These are phyloP conservation scores for Watsonalla cultraria DNA, from an alignment of 2,888 invertebrate genomes.

Conservation along the genomic window DNA sequence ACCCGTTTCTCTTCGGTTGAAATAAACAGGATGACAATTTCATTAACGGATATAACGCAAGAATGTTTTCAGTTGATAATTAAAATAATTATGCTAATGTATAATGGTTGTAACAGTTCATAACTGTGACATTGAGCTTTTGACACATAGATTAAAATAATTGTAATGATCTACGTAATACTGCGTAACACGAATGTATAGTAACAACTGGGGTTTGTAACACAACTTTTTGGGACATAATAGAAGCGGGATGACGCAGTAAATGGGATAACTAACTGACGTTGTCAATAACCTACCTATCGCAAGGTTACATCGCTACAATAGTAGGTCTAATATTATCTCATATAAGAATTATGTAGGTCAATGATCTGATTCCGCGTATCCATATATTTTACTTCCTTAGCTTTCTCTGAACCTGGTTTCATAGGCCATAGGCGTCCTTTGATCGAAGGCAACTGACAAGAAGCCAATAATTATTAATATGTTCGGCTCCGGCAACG, in stretches of 20 bases:
- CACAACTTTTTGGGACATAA: conserved; percentile 19
- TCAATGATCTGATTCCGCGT: too few species aligned
- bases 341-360: too few species aligned
- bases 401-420: too few species aligned
- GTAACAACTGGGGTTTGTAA: conserved; percentile 22
- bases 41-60: background rate
- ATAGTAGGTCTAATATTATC: too few species aligned
- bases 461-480: too few species aligned
- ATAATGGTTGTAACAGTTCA: conserved; percentile 3
- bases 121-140: conserved; percentile 63
- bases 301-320: too few species aligned
- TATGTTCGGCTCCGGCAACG: too few species aligned
- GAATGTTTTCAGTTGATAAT: conserved; percentile 4
- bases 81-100: conserved; percentile 1
- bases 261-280: background rate
- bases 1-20: background rate
- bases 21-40: background rate
- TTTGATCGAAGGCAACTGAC: too few species aligned
- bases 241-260: background rate
- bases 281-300: background rate
- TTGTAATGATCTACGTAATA: conserved; percentile 54
- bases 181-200: conserved; percentile 27
- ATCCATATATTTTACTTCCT: too few species aligned
- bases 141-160: conserved; percentile 57
- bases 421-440: too few species aligned